A percentile compares a stretch with the other conserved stretches of the same genome.
phyloP scores from a whole-genome alignment of 2,888 invertebrate species.

The Rhyacophila evoluta region DNA sequence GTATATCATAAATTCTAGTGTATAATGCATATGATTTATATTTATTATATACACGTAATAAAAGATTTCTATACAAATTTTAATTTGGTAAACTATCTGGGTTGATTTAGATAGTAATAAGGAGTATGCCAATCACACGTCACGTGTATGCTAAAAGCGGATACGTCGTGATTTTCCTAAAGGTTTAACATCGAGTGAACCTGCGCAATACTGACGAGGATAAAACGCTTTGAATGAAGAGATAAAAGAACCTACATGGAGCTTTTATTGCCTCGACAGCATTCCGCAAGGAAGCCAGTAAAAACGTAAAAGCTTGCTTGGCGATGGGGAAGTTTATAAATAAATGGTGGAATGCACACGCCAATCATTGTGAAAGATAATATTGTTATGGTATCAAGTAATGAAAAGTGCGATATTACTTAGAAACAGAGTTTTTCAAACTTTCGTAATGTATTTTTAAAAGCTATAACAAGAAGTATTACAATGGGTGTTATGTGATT shows the following conservation, averaged over 20 bases:
- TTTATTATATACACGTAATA: too few relatives aligned
- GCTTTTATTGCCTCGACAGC: neutral
- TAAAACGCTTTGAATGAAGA: neutral
- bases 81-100: neutral
- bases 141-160: neutral
- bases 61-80: too few relatives aligned
- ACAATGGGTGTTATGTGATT: too few relatives aligned
- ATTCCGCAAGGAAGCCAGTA: neutral
- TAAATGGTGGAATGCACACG: neutral
- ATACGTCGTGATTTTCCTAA: neutral
- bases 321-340: neutral
- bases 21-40: too few relatives aligned
- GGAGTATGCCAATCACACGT: neutral
- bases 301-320: neutral
- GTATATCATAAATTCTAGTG: too few relatives aligned
- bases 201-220: neutral
- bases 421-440: too few relatives aligned
- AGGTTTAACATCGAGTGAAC: neutral
- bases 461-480: too few relatives aligned
- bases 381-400: too few relatives aligned
- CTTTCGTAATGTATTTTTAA: too few relatives aligned
- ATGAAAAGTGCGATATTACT: too few relatives aligned
- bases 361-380: neutral
- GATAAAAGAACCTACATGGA: neutral
- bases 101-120: neutral